Evolutionary conservation across 2,888 invertebrate species (phyloP), one percentile per base, ranked within the genome.

Genomic region (Hydrotaea diabolus): DNA sequence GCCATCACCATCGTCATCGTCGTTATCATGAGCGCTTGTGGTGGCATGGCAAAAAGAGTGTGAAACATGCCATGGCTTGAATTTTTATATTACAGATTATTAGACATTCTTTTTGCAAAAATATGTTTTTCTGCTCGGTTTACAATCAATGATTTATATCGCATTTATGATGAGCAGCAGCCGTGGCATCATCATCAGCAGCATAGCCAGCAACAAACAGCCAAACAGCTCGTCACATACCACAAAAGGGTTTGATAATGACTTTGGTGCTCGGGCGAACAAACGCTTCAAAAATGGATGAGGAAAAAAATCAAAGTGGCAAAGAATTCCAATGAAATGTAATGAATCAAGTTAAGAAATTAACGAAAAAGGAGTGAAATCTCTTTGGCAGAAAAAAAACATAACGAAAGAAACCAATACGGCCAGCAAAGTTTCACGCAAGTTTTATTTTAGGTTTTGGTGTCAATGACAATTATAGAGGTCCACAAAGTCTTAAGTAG

Each of bases 1-100:
- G 55, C 36, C 74, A 43, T 71, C 71, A 62, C 39, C 36, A 64
- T 46, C 69, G 21, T 46, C 69, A 66, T 66, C 66, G 3, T 46
- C 39, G n/a, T 39, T 13, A 39, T 39, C 39, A 17, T 64, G 66
- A 11, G 43, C n/a, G 21, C 9, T 55, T n/a, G n/a, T n/a, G n/a
- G n/a, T n/a, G n/a, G n/a, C n/a, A 8, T 46, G 46, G 46, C 59
- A 19, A 55, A 74, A 69, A 80, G 82, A 85, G 82, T 85, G 85
- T 85, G 85, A 85, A 85, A 85, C 85, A 82, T 82, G 82, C 85
- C 85, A 85, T 82, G 85, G 85, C 79, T 85, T 82, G 82, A 21
- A 85, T 82, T 85, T 85, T 82, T 80, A 80, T 77, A 77, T 85
- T 80, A 85, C 85, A 85, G 85, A 79, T 85, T 82, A 85, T 85